Evolutionary conservation across 2,113 vertebrate genomes (phyloP).

Genomic region (Noctilio leporinus): DNA sequence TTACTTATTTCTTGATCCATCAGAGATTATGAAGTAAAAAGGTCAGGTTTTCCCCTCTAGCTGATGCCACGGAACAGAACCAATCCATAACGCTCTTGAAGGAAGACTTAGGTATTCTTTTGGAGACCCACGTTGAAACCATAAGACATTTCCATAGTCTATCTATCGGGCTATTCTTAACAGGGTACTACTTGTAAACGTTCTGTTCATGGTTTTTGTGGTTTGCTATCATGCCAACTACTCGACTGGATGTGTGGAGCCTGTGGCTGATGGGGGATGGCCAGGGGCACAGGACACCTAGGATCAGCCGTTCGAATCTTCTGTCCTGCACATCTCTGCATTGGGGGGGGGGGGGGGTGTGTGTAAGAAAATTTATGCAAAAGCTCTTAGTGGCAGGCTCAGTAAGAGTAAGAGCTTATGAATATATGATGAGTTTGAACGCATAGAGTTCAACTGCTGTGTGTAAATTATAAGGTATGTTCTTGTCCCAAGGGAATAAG

Average conservation of each 20-base stretch:
- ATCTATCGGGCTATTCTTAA: background rate
- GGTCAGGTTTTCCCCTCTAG: background rate
- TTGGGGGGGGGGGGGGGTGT: background rate
- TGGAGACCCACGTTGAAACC: background rate
- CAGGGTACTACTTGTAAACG: fast-evolving
- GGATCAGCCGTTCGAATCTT: fast-evolving
- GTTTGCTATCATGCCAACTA: fast-evolving
- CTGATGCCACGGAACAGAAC: background rate
- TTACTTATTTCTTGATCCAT: background rate
- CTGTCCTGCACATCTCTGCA: background rate
- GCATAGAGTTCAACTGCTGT: background rate
- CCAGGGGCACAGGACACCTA: background rate
- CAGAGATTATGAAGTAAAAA: background rate
- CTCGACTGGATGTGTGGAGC: too few species aligned
- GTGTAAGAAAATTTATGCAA: background rate
- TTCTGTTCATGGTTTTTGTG: background rate
- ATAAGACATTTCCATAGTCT: background rate
- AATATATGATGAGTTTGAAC: background rate
- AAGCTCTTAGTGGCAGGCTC: background rate
- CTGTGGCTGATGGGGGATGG: fast-evolving
- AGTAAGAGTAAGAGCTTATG: background rate
- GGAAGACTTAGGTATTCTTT: background rate
- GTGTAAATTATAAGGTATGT: background rate
- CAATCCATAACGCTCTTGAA: background rate
- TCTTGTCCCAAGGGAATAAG: background rate